Percentiles rank a stretch among this genome's conserved stretches.
phyloP scores from a whole-genome alignment of 2,113 vertebrate species.

The Corynorhinus townsendii region DNA sequence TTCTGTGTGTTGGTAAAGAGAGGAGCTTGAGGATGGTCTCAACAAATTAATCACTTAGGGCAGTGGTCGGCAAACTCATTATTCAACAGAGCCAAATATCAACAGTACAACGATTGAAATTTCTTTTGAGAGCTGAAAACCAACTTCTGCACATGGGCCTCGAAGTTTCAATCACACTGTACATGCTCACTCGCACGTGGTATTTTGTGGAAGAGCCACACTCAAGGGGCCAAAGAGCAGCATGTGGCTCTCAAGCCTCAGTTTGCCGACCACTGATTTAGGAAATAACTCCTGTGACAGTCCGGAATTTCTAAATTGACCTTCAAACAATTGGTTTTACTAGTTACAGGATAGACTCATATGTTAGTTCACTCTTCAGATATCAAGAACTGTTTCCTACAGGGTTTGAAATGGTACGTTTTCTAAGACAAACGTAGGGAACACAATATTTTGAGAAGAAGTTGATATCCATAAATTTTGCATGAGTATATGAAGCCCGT shows the following conservation, averaged over 20 bases:
- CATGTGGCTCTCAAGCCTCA: no score
- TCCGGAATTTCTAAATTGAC: not conserved
- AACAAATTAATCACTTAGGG: not conserved
- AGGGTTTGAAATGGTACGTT: not conserved
- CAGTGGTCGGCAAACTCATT: no score
- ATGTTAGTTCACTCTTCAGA: not conserved
- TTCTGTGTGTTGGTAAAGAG: not conserved
- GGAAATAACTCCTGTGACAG: not conserved
- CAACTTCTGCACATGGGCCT: no score
- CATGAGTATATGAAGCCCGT: not conserved
- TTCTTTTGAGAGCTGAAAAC: no score
- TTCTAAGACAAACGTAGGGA: not conserved
- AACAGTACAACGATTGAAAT: no score
- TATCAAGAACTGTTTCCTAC: not conserved
- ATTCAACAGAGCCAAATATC: no score
- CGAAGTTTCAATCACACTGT: no score
- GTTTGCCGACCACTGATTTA: not conserved
- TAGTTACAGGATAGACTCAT: not conserved
- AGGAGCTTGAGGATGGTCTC: not conserved
- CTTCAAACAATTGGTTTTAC: not conserved
- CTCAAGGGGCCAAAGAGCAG: no score
- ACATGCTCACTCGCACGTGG: no score
- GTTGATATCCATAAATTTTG: not conserved
- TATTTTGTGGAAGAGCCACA: no score
- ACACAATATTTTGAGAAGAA: not conserved